Percentiles rank a stretch among this genome's conserved stretches.
Evolutionary conservation across 2,797 vertebrate genomes (phyloP).

Genomic region (Apodemus agrarius): DNA sequence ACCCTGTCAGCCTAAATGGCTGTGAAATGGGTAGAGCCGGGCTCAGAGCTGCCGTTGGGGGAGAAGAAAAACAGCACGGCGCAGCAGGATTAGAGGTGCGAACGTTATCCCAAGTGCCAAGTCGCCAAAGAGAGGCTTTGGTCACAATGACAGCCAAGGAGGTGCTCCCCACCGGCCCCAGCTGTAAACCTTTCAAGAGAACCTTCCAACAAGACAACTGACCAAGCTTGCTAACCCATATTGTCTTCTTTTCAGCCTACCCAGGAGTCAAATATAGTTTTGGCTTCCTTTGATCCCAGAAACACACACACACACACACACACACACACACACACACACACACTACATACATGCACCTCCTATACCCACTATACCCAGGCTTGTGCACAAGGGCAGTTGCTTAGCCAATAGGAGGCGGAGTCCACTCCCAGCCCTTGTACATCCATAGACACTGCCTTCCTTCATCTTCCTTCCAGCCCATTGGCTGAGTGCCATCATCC

Average conservation of each 20-base stretch:
- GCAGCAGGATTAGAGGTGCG: slow-evolving; percentile 74
- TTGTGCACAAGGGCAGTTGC: not conserved
- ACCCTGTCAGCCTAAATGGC: not conserved
- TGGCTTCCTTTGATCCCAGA: not conserved
- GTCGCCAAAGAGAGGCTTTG: slow-evolving; percentile 71
- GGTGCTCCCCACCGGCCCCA: not conserved
- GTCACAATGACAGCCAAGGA: not conserved
- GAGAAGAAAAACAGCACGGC: slow-evolving; percentile 71
- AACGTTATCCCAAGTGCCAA: slow-evolving; percentile 77
- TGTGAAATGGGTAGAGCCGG: not conserved
- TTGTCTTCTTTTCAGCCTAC: not conserved
- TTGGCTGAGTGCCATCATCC: not conserved
- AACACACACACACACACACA: not conserved
- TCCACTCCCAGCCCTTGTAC: not conserved
- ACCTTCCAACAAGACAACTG: slow-evolving; percentile 21
- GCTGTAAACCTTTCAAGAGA: slow-evolving; percentile 48
- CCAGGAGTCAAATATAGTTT: not conserved
- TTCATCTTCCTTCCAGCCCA: not conserved
- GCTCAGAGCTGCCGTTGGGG: slow-evolving; percentile 46
- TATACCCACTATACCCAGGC: not conserved
- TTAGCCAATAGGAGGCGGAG: not conserved
- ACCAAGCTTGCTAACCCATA: not conserved
- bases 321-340: not conserved
- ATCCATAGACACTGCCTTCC: not conserved
- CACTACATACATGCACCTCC: not conserved